phyloP scores from a whole-genome alignment of 2,888 invertebrate genomes.

The Galerucella calmariensis region DNA sequence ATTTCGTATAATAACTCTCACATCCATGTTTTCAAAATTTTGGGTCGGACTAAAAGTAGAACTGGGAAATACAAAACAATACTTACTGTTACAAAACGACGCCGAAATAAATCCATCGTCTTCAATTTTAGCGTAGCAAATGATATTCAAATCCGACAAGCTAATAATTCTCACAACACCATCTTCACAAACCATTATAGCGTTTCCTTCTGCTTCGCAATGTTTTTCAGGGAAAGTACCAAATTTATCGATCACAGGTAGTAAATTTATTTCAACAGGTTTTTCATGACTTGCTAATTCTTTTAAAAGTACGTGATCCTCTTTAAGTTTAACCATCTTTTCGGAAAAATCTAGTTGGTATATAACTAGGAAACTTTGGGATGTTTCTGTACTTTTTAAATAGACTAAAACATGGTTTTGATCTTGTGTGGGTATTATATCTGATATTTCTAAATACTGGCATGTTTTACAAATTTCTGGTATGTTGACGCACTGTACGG shows the following conservation, averaged over 20 bases:
- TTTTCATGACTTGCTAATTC: constrained; percentile 74
- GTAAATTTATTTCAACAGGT: constrained; percentile 76
- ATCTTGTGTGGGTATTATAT: constrained; percentile 77
- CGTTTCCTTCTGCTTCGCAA: constrained; percentile 66
- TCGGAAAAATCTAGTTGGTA: constrained; percentile 68
- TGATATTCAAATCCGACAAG: constrained; percentile 75
- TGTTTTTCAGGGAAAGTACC: constrained; percentile 42
- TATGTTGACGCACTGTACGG: constrained; percentile 71
- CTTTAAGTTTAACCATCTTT: constrained; percentile 68
- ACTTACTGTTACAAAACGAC: constrained; percentile 84
- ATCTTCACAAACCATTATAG: constrained; percentile 79
- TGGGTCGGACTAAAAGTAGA: no score
- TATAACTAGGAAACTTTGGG: constrained; percentile 67
- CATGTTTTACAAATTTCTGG: constrained; percentile 67
- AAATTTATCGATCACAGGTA: constrained; percentile 68
- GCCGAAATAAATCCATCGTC: constrained; percentile 82
- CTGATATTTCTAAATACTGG: constrained; percentile 67
- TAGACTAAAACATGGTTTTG: constrained; percentile 76
- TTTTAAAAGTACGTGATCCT: constrained; percentile 71
- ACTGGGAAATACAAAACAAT: neutral
- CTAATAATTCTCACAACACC: constrained; percentile 80
- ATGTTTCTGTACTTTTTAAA: constrained; percentile 58
- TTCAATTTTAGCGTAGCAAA: constrained; percentile 76
- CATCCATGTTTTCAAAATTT: no score
- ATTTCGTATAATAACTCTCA: no score